Evolutionary conservation across 2,113 vertebrate species (phyloP), one percentile per base, ranked within the genome.

Genomic region (Cryptomyrus ogoouensis): DNA sequence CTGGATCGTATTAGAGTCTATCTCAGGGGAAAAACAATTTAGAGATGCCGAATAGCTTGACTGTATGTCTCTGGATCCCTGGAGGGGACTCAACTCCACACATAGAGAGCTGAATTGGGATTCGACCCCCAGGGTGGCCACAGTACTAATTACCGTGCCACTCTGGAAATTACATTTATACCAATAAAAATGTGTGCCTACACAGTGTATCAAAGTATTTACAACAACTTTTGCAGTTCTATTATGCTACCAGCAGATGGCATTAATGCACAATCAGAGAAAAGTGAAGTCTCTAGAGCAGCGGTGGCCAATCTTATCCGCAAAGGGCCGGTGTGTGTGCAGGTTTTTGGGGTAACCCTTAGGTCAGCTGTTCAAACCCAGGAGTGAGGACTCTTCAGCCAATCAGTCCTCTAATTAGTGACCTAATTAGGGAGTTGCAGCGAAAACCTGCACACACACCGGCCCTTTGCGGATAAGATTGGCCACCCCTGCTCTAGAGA

Each of bases 231-330:
- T 44, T 83, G 46, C 12, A 87, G 85, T 87, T 87, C 5, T 31
- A 19, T 52, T 15, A 87, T 52, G 5, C 44, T 87, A 35, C 85
- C 85, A 87, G 42, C 24, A 87, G 85, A 87, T 87, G 85, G 85
- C 85, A 52, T 6, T 5, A 52, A 47, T n/a, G 85, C 13, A 27
- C 85, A 53, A 87, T 27, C 49, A 87, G 27, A 53, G 21, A n/a
- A 17, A 39, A 42, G 5, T 24, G 21, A 49, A n/a, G 21, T 21
- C 83, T n/a, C 35, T 42, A 77, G 49, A 50, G 46, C 46, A 47
- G 7, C n/a, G n/a, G n/a, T n/a, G n/a, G n/a, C n/a, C n/a, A n/a
- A n/a, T n/a, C n/a, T n/a, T n/a, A n/a, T n/a, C n/a, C n/a, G n/a
- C n/a, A n/a, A n/a, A n/a, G n/a, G n/a, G n/a, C n/a, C n/a, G n/a